A percentile compares a stretch with the other conserved stretches of the same genome.
phyloP scores from a whole-genome alignment of 2,113 vertebrate species.

The Solea senegalensis region DNA sequence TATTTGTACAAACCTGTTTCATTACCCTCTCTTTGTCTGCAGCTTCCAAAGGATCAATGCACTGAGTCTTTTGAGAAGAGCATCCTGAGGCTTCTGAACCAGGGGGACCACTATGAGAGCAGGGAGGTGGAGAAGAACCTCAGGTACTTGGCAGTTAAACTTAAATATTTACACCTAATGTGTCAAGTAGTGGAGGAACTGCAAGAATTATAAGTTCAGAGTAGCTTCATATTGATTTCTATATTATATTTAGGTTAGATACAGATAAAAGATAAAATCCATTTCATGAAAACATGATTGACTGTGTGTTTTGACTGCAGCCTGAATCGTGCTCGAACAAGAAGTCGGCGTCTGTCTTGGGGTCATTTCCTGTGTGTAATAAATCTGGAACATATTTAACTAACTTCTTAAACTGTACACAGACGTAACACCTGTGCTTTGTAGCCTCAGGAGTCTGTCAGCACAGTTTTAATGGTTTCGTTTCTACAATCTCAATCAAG shows the following conservation, averaged over 20 bases:
- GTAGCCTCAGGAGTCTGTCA: too few relatives aligned
- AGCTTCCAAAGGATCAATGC: constrained; percentile 94
- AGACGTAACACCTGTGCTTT: neutral
- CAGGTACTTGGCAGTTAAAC: constrained; percentile 78
- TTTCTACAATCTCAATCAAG: too few relatives aligned
- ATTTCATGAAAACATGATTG: too few relatives aligned
- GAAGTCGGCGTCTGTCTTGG: constrained; percentile 9
- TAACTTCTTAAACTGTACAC: neutral
- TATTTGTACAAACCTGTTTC: neutral
- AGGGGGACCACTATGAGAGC: constrained; percentile 87
- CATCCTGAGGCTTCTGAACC: constrained; percentile 89
- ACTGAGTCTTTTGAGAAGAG: constrained; percentile 91
- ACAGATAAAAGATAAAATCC: too few relatives aligned
- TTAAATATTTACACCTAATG: too few relatives aligned
- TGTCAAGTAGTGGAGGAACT: too few relatives aligned
- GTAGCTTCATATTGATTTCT: too few relatives aligned
- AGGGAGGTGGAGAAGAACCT: constrained; percentile 88
- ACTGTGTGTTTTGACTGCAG: too few relatives aligned
- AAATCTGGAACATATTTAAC: neutral
- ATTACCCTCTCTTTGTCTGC: neutral
- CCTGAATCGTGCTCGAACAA: neutral
- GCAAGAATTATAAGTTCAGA: too few relatives aligned
- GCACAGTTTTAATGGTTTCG: neutral
- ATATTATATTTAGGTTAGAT: too few relatives aligned
- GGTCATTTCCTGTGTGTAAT: constrained; percentile 30